Evolutionary conservation across 37 sponge, comb jelly and placozoan genomes (phyloP).

Genomic region (Ephydatia muelleri): DNA sequence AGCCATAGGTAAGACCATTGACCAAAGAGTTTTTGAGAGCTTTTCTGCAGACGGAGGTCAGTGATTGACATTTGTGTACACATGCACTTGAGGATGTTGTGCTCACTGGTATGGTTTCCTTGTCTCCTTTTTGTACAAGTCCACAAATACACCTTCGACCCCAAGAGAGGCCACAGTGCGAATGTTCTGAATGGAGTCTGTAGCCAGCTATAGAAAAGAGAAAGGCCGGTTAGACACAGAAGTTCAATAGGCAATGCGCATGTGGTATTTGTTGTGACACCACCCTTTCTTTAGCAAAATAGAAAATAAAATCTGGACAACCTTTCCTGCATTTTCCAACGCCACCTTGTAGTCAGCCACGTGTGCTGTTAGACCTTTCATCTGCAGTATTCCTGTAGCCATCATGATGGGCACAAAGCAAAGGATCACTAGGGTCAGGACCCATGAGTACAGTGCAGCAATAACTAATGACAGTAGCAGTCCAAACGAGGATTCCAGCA

Average conservation of each 20-base stretch:
- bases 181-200: slow-evolving; percentile 79
- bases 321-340: slow-evolving; percentile 73
- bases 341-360: slow-evolving; percentile 54
- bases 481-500: slow-evolving; percentile 60
- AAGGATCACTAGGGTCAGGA: slow-evolving; percentile 65
- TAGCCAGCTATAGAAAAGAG: slow-evolving; percentile 37
- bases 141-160: slow-evolving; percentile 47
- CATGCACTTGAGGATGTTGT: not conserved
- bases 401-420: slow-evolving; percentile 63
- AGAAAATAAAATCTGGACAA: slow-evolving; percentile 39
- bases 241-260: too few relatives aligned
- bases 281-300: not conserved
- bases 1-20: slow-evolving; percentile 64
- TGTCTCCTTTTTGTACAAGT: slow-evolving; percentile 11
- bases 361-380: slow-evolving; percentile 44
- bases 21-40: slow-evolving; percentile 25
- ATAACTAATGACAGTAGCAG: slow-evolving; percentile 60
- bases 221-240: too few relatives aligned
- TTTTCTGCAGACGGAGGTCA: not conserved
- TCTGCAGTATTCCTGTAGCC: slow-evolving; percentile 38
- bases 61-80: not conserved
- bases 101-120: slow-evolving; percentile 43
- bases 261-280: slow-evolving; percentile 13
- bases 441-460: slow-evolving; percentile 69
- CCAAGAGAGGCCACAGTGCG: slow-evolving; percentile 76